Evolutionary conservation across 2,888 invertebrate species (phyloP).

Genomic region (Mythimna vitellina): DNA sequence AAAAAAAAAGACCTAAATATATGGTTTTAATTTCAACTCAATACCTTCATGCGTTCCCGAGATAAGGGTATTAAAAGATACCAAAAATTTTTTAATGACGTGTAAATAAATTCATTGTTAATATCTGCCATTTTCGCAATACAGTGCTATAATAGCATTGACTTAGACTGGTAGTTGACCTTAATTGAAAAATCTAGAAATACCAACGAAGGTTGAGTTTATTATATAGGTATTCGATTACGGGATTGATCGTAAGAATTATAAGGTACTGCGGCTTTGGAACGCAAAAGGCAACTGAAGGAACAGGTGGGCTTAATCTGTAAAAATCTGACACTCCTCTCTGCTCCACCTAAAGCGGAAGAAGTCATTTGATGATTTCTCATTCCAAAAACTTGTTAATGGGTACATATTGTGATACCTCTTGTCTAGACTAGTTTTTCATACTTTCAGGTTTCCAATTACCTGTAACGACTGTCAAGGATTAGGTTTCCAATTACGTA

Average conservation of each 20-base stretch:
- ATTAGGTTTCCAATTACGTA: not conserved
- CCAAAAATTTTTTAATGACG: too few relatives aligned
- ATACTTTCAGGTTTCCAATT: not conserved
- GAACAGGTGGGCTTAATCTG: too few relatives aligned
- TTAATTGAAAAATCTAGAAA: not conserved
- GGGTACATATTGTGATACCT: not conserved
- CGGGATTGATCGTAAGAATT: too few relatives aligned
- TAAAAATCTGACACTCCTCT: too few relatives aligned
- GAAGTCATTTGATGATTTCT: not conserved
- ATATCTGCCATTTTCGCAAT: not conserved
- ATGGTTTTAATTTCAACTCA: too few relatives aligned
- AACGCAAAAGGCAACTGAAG: not conserved
- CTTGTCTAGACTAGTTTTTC: not conserved
- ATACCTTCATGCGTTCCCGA: too few relatives aligned
- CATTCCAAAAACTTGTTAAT: not conserved
- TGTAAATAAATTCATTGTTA: too few relatives aligned
- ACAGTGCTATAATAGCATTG: not conserved
- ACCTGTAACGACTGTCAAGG: not conserved
- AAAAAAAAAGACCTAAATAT: too few relatives aligned
- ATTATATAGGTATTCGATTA: not conserved
- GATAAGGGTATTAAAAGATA: too few relatives aligned
- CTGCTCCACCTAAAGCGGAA: too few relatives aligned
- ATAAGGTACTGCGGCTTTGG: too few relatives aligned
- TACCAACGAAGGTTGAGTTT: not conserved
- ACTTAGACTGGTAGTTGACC: not conserved